Evolutionary conservation across 2,888 invertebrate species (phyloP).

Genomic region (Eristalis intricaria): DNA sequence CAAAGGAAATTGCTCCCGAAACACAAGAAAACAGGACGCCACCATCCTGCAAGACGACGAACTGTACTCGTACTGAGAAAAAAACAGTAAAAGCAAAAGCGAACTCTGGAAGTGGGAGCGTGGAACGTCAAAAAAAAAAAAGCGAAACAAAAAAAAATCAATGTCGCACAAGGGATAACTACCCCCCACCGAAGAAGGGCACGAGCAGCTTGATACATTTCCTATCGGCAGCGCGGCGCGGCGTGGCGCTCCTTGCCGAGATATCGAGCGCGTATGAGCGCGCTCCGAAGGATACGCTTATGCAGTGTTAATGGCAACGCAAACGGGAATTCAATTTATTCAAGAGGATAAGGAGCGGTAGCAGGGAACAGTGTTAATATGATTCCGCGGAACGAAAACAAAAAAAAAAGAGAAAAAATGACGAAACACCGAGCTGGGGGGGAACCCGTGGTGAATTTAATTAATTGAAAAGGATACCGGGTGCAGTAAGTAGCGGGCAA

Average conservation of each 20-base stretch:
- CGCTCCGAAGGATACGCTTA: conserved; percentile 69
- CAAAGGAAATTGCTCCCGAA: conserved; percentile 77
- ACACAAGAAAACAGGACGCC: conserved; percentile 69
- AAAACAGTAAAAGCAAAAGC: conserved; percentile 73
- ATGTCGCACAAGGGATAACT: conserved; percentile 71
- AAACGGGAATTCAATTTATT: conserved; percentile 74
- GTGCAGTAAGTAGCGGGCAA: conserved; percentile 25
- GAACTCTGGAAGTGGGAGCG: not conserved
- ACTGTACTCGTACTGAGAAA: conserved; percentile 20
- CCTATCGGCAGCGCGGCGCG: conserved; percentile 11
- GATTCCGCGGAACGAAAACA: conserved; percentile 9
- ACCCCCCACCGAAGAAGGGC: conserved; percentile 28
- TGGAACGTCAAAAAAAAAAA: conserved; percentile 20
- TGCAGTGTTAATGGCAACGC: conserved; percentile 77
- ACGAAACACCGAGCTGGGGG: not conserved
- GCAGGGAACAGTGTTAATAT: conserved; percentile 52
- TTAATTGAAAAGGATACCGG: conserved; percentile 62
- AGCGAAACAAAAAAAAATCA: conserved; percentile 63
- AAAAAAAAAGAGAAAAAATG: not conserved
- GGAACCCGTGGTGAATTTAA: conserved; percentile 50
- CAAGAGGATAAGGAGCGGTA: conserved; percentile 54
- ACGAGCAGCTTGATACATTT: conserved; percentile 53
- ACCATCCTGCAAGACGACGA: conserved; percentile 44
- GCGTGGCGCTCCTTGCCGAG: conserved; percentile 22
- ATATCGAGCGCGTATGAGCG: conserved; percentile 63